Conservation (phyloP, 2,113 vertebrate species). For the Oceanodroma tethys region DNA sequence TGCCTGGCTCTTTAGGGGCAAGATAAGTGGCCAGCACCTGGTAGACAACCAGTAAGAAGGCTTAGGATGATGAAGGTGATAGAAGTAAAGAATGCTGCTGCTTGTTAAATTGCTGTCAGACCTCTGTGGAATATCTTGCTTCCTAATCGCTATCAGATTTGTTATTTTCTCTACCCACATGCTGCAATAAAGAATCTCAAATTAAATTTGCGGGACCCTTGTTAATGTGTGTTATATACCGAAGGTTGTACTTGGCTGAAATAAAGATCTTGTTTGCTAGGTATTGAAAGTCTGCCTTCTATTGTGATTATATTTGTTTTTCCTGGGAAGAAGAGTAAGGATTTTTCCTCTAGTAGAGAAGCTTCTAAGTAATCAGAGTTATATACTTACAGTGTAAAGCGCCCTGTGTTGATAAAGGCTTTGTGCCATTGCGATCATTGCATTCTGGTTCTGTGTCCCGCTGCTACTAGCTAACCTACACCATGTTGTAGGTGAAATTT, state of each 20-base stretch:
- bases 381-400: neutral
- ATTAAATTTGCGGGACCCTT: neutral
- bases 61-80: neutral
- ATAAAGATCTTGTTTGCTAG: neutral
- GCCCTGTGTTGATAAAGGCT: neutral
- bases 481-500: neutral
- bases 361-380: neutral
- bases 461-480: neutral
- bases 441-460: neutral
- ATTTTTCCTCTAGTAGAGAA: neutral
- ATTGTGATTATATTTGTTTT: neutral
- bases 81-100: neutral
- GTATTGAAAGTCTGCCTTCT: neutral
- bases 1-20: neutral
- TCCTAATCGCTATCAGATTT: neutral
- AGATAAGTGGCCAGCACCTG: neutral
- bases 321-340: neutral
- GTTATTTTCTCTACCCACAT: neutral
- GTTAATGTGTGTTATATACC: neutral
- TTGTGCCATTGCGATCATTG: neutral
- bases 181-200: neutral
- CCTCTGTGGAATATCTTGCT: neutral
- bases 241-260: neutral
- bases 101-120: neutral
- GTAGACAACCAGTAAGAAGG: neutral